phyloP scores from a whole-genome alignment of 2,113 vertebrate species.

The Anarhynchus alexandrinus region DNA sequence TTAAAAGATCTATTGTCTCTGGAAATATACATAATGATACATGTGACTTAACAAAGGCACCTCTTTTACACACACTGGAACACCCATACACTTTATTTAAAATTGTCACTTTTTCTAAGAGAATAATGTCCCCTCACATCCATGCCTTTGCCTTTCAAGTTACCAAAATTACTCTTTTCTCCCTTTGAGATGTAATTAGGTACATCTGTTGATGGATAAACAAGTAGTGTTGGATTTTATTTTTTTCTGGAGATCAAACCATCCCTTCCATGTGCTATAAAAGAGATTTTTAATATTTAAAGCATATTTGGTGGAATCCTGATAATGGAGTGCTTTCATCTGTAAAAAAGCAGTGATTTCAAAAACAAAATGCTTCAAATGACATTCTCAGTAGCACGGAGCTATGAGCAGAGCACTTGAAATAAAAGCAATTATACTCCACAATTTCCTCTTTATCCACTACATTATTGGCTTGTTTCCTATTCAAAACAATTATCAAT shows the following conservation, averaged over 20 bases:
- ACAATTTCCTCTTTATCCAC: slow-evolving; percentile 36
- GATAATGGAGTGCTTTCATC: slow-evolving; percentile 71
- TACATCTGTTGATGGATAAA: slow-evolving; percentile 72
- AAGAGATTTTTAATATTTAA: slow-evolving; percentile 72
- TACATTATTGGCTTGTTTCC: not conserved
- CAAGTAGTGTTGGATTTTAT: slow-evolving; percentile 45
- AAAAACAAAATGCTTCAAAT: slow-evolving; percentile 64
- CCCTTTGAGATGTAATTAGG: slow-evolving; percentile 68
- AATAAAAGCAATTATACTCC: slow-evolving; percentile 34
- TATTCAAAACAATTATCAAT: not conserved
- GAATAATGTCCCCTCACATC: not conserved
- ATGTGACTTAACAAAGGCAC: not conserved
- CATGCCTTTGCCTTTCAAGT: slow-evolving; percentile 51
- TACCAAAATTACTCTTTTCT: slow-evolving; percentile 23
- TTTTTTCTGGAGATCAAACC: slow-evolving; percentile 49
- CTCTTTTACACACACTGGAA: not conserved
- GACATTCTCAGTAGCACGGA: slow-evolving; percentile 1
- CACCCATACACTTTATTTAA: not conserved
- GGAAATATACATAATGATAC: not conserved
- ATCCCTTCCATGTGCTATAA: slow-evolving; percentile 41
- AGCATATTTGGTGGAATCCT: slow-evolving; percentile 55
- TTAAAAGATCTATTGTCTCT: slow-evolving; percentile 9
- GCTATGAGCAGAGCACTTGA: slow-evolving; percentile 16
- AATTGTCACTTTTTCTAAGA: not conserved
- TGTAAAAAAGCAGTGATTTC: slow-evolving; percentile 39